Evolutionary conservation across 1,140 invertebrate species (phyloP).

Genomic region (Pseudobourletiella spinata): DNA sequence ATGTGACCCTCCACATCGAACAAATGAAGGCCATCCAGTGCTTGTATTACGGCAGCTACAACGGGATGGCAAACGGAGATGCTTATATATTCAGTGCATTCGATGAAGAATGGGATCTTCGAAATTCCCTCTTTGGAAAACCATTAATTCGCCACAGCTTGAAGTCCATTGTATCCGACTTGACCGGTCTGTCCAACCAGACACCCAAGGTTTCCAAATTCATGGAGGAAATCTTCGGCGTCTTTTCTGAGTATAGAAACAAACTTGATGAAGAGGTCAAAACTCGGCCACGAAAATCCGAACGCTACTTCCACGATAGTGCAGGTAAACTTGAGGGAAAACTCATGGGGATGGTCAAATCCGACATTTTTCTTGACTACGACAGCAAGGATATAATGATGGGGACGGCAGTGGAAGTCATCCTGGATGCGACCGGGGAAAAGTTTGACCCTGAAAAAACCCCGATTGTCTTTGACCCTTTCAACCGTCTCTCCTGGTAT

Average conservation of each 20-base stretch:
- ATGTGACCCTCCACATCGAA: neutral
- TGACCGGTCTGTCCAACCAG: neutral
- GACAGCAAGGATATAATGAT: neutral
- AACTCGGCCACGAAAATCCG: neutral
- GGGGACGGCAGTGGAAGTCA: neutral
- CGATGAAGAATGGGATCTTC: neutral
- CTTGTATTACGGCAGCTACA: neutral
- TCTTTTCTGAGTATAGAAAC: neutral
- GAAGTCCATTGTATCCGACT: neutral
- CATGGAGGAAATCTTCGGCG: neutral
- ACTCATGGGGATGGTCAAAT: neutral
- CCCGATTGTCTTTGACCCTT: neutral
- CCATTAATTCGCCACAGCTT: neutral
- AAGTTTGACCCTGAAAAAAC: neutral
- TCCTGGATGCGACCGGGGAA: neutral
- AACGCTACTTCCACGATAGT: neutral
- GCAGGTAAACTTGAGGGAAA: neutral
- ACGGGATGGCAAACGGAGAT: neutral
- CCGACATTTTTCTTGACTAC: neutral
- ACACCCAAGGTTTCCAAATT: neutral
- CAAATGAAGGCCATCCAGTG: neutral
- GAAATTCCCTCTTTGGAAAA: neutral
- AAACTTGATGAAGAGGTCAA: neutral
- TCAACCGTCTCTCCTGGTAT: neutral
- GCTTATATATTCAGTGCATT: neutral